phyloP scores from a whole-genome alignment of 1,140 invertebrate genomes.

The Penaeus chinensis region DNA sequence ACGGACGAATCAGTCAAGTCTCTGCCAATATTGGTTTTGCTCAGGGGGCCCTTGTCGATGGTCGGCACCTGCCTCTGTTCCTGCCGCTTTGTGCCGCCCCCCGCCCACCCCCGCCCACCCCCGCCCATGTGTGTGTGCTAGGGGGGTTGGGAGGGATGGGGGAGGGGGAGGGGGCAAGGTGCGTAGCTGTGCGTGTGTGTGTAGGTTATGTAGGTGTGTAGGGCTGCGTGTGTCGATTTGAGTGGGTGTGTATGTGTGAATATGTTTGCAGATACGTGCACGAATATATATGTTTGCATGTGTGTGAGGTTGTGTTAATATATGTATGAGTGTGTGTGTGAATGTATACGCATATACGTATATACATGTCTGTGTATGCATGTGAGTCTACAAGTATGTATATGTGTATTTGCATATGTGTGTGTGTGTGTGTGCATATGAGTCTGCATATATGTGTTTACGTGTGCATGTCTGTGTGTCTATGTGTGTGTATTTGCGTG shows the following conservation, averaged over 20 bases:
- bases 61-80: too few species aligned
- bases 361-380: too few species aligned
- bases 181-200: background rate
- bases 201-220: too few species aligned
- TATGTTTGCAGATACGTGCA: too few species aligned
- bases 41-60: constrained; percentile 16
- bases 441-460: too few species aligned
- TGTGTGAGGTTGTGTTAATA: too few species aligned
- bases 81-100: too few species aligned
- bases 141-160: background rate
- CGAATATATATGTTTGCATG: too few species aligned
- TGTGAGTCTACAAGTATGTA: background rate
- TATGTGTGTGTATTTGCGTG: background rate
- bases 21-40: constrained; percentile 51
- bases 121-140: background rate
- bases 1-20: constrained; percentile 32
- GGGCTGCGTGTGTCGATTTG: background rate
- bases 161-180: background rate
- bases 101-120: constrained; percentile 4
- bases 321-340: too few species aligned
- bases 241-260: background rate
- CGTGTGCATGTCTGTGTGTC: background rate
- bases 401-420: background rate
- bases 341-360: too few species aligned
- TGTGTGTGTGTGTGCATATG: background rate